Base-by-base conservation (phyloP, 2,888 invertebrate genomes). In the Sinhomidia bicolor region DNA sequence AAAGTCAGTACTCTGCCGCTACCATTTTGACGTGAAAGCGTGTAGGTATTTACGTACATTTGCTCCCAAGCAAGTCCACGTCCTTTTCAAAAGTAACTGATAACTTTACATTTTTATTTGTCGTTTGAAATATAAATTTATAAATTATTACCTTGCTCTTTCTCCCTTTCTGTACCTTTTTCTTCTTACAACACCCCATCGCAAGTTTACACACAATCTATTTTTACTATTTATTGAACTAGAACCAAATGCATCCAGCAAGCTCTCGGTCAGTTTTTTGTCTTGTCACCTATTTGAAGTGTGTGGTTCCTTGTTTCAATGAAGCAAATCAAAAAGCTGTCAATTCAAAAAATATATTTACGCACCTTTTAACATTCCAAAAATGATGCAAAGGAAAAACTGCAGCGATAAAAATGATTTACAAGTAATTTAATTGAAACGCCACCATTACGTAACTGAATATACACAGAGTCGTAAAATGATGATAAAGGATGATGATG, bases 161-260 rank as follows among this genome's bases (percentile, higher is more conserved):
- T 79, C 32, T 57, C 14, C 57, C 41, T 79, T 85, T 85, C n/a
- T n/a, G n/a, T 85, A 79, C 85, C 85, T 85, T 85, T 79, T 79
- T 85, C 79, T 85, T 85, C 85, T 85, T 85, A 68, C 60, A 85
- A 79, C 85, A 85, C 79, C 85, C 85, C 85, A 85, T 85, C 14
- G 32, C 32, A 60, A 57, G 57, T 10, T 26, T 51, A 26, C 51
- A 76, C 20, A 14, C 78, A 57, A 47, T n/a, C 62, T 47, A 9
- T 47, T 44, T 44, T n/a, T n/a, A n/a, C n/a, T n/a, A n/a, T n/a
- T n/a, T n/a, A n/a, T n/a, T n/a, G n/a, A n/a, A n/a, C n/a, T n/a
- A n/a, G n/a, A n/a, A n/a, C n/a, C n/a, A n/a, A n/a, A n/a, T n/a
- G n/a, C n/a, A n/a, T n/a, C n/a, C n/a, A n/a, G n/a, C n/a, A n/a